A percentile compares a stretch with the other conserved stretches of the same genome.
Conservation (phyloP, 2,888 invertebrate species). For the Cylindroiulus punctatus region DNA sequence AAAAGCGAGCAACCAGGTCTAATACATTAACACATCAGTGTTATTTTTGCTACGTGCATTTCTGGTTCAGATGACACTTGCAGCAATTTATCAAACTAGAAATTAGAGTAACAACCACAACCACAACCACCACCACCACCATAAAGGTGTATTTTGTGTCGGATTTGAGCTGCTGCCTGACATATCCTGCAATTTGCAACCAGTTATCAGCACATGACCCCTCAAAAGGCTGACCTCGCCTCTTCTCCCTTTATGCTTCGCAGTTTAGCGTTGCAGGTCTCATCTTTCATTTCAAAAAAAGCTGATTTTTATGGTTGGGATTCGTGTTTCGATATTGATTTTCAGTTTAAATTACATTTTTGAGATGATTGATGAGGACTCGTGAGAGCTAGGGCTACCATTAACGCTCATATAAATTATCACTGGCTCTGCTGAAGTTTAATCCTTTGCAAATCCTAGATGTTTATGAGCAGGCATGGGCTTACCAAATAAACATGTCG, state of each 20-base stretch:
- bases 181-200: neutral
- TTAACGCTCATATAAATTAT: neutral
- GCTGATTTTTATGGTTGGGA: neutral
- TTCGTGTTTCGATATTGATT: conserved; percentile 24
- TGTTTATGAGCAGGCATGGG: no score
- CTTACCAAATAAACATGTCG: no score
- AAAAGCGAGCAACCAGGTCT: no score
- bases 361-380: neutral
- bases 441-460: no score
- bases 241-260: neutral
- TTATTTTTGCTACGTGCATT: neutral
- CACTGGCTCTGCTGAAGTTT: neutral
- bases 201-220: neutral
- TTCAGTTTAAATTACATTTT: conserved; percentile 35
- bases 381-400: neutral
- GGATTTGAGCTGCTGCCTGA: neutral
- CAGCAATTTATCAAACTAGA: neutral
- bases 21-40: no score
- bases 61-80: neutral
- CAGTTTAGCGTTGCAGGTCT: neutral
- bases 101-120: neutral
- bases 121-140: neutral
- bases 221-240: neutral
- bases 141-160: neutral
- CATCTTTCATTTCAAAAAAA: neutral